Evolutionary conservation across 2,888 invertebrate genomes (phyloP).

Genomic region (Capitulum mitella): DNA sequence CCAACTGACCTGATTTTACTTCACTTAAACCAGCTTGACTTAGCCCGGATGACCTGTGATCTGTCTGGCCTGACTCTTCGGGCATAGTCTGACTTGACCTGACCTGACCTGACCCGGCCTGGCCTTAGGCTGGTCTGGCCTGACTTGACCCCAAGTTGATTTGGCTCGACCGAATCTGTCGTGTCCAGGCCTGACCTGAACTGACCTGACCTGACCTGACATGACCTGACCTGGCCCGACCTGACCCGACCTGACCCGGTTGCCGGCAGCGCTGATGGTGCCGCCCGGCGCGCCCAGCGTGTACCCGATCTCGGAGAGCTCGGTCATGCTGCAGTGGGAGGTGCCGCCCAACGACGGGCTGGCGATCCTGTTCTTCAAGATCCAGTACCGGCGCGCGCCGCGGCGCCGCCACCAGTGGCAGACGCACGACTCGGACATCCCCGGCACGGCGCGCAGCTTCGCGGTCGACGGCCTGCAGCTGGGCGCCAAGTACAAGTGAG

Average conservation of each 20-base stretch:
- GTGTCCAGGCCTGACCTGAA: not conserved
- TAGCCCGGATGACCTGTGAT: too few species aligned
- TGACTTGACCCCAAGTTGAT: too few species aligned
- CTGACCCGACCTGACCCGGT: not conserved
- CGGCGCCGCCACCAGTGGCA: conserved; percentile 38
- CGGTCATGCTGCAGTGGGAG: conserved; percentile 87
- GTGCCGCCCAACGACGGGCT: conserved; percentile 69
- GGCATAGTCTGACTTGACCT: too few species aligned
- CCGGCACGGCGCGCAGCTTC: not conserved
- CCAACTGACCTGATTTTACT: too few species aligned
- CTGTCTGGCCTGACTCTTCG: too few species aligned
- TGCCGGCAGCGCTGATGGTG: conserved; percentile 57
- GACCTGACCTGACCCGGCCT: too few species aligned
- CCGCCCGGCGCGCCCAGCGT: conserved; percentile 82
- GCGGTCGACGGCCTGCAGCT: not conserved
- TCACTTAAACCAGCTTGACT: too few species aligned
- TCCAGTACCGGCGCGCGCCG: conserved; percentile 62
- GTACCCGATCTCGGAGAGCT: conserved; percentile 73
- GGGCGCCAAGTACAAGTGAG: conserved; percentile 9
- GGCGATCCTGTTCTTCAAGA: conserved; percentile 40
- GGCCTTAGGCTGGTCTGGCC: too few species aligned
- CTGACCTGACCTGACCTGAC: not conserved
- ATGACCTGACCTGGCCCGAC: not conserved
- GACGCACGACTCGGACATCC: not conserved
- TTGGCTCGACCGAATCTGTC: too few species aligned